These are phyloP conservation scores for Lucilia cuprina DNA, from an alignment of 1,140 invertebrate genomes.

Conservation along the genomic window DNA sequence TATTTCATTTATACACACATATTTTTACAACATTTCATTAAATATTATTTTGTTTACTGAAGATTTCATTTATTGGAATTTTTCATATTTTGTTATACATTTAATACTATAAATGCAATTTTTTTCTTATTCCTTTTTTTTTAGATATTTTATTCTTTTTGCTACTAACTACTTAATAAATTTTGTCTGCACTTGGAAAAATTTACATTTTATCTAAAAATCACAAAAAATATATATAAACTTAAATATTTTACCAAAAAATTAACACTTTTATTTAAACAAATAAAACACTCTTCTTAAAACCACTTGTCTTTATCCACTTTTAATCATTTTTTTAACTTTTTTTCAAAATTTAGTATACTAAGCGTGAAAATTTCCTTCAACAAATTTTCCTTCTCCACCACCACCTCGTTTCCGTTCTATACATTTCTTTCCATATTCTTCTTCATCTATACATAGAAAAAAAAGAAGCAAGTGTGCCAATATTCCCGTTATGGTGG, in stretches of 20 bases:
- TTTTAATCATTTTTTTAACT: neutral
- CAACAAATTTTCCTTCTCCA: conserved; percentile 21
- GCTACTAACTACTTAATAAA: conserved; percentile 30
- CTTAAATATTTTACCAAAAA: neutral
- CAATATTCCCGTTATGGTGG: conserved; percentile 33
- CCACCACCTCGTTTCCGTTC: conserved; percentile 11
- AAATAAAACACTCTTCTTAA: neutral
- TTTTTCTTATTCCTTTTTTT: neutral
- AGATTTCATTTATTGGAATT: neutral
- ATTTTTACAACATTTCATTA: neutral
- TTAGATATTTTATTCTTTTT: neutral
- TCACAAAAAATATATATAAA: neutral
- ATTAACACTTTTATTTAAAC: neutral
- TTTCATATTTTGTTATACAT: conserved; percentile 30
- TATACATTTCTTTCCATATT: neutral
- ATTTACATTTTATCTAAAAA: conserved; percentile 5
- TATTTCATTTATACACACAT: conserved; percentile 15
- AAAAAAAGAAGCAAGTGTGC: conserved; percentile 20
- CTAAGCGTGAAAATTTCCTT: conserved; percentile 28
- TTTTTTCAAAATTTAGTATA: conserved; percentile 16
- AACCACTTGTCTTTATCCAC: neutral
- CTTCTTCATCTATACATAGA: neutral
- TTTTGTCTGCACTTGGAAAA: conserved; percentile 4
- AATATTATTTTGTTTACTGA: neutral
- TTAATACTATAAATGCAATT: conserved; percentile 35